These are phyloP conservation scores for Lithophane socia DNA, from an alignment of 2,888 invertebrate species.

Conservation along the genomic window DNA sequence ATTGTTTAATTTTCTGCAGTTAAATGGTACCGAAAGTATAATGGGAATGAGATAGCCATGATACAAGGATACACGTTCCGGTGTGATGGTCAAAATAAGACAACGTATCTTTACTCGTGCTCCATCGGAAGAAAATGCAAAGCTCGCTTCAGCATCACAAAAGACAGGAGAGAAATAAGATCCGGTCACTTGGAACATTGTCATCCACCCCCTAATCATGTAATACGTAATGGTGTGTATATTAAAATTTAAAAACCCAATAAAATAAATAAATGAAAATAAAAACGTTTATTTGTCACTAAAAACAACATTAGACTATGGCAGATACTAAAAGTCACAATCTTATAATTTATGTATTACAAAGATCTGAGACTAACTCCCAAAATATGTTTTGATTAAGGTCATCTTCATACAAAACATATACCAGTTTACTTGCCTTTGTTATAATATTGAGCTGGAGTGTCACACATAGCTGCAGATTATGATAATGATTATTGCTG, in stretches of 20 bases:
- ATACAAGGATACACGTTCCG: slow-evolving; percentile 73
- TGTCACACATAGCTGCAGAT: too few relatives aligned
- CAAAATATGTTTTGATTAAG: too few relatives aligned
- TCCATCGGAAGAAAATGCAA: slow-evolving; percentile 32
- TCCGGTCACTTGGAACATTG: slow-evolving; percentile 23
- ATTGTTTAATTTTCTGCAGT: slow-evolving; percentile 28
- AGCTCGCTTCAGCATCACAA: slow-evolving; percentile 38
- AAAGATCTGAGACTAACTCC: too few relatives aligned
- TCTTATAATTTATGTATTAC: too few relatives aligned
- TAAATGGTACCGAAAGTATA: slow-evolving; percentile 52
- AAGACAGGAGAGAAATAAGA: slow-evolving; percentile 15
- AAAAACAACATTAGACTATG: too few relatives aligned
- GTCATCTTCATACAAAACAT: too few relatives aligned
- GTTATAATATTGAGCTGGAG: too few relatives aligned
- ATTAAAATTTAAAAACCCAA: slow-evolving; percentile 1
- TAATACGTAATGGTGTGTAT: slow-evolving; percentile 28
- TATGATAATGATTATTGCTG: too few relatives aligned
- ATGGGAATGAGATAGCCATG: slow-evolving; percentile 68
- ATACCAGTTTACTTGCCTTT: too few relatives aligned
- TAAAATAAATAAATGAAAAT: too few relatives aligned
- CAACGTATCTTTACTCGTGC: slow-evolving; percentile 16
- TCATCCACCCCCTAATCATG: slow-evolving; percentile 19
- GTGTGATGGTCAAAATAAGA: slow-evolving; percentile 23
- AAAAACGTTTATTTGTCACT: background rate
- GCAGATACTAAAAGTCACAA: too few relatives aligned